Evolutionary conservation across 2,888 invertebrate species (phyloP), one percentile per base, ranked within the genome.

Genomic region (Malthinus seriepunctatus): DNA sequence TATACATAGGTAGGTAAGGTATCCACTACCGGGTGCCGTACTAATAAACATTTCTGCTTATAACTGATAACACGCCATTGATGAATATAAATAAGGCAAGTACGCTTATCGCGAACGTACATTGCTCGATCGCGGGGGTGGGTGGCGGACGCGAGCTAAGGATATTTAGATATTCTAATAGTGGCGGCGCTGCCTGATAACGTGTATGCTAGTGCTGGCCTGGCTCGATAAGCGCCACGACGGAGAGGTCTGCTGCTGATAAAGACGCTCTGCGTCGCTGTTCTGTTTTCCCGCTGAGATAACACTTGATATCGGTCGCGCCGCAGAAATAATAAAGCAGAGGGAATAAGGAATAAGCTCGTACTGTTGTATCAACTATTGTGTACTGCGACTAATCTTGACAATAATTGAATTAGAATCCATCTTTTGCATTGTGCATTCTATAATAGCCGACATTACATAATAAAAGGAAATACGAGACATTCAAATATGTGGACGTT

Each of bases 101-200:
- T 66, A 65, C 70, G 68, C 71, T 77, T 77, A 77, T 78, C 77
- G 76, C 74, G 66, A 64, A 72, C 71, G 70, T 74, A 72, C 76
- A 75, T 73, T 70, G 73, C 65, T 65, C 68, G 66, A 56, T 58
- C 51, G 65, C 59, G 67, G 62, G 66, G 67, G 64, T 62, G 61
- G 69, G 67, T 62, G 65, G 64, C 64, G 63, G 64, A 66, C 72
- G 67, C 67, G 70, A 69, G 73, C 72, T 73, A 74, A 73, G 76
- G 77, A 77, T 78, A 78, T 78, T 78, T 78, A 78, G 78, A 78
- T 78, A 78, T 78, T 78, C 77, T 78, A 78, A 78, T 78, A 78
- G 78, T 77, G 75, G 76, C 76, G 78, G 76, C 75, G 74, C 69
- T 68, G 66, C 67, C 76, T 73, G 77, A 77, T 77, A 77, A 77